phyloP scores from a whole-genome alignment of 2,888 invertebrate genomes.

The Orchesella flavescens region DNA sequence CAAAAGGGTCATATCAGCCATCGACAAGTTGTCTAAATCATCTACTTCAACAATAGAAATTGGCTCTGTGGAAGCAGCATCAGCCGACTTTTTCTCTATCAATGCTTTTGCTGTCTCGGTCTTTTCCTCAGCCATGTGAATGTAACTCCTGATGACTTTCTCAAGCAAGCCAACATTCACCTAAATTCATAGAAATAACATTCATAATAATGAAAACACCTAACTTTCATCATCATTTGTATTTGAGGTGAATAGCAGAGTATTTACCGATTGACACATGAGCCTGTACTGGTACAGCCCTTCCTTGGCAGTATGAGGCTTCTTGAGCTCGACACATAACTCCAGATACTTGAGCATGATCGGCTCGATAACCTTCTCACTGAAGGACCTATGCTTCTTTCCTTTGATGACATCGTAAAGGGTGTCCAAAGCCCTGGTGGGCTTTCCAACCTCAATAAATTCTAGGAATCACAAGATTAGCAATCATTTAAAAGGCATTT shows the following conservation, averaged over 20 bases:
- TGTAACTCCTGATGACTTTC: slow-evolving; percentile 95
- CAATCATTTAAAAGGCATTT: too few species aligned
- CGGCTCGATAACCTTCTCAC: slow-evolving; percentile 97
- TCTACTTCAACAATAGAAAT: slow-evolving; percentile 90
- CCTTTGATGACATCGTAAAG: slow-evolving; percentile 98
- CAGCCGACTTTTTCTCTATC: slow-evolving; percentile 78
- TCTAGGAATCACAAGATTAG: slow-evolving; percentile 78
- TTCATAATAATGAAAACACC: neutral
- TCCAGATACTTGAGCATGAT: slow-evolving; percentile 99
- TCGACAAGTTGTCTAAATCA: slow-evolving; percentile 96
- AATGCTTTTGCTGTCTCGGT: slow-evolving; percentile 82
- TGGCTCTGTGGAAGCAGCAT: slow-evolving; percentile 81
- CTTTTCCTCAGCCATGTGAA: slow-evolving; percentile 95
- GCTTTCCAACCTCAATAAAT: slow-evolving; percentile 99
- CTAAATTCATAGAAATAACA: slow-evolving; percentile 73
- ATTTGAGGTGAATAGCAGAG: neutral
- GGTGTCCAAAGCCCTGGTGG: slow-evolving; percentile 95
- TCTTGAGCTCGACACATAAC: slow-evolving; percentile 97
- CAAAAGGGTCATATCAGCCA: slow-evolving; percentile 92
- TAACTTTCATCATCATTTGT: neutral
- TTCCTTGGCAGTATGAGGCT: slow-evolving; percentile 98
- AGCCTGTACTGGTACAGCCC: slow-evolving; percentile 99
- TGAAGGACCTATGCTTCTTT: slow-evolving; percentile 97
- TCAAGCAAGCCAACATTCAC: slow-evolving; percentile 97
- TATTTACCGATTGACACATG: slow-evolving; percentile 90